Percentiles rank a stretch among this genome's conserved stretches.
Conservation (phyloP, 2,888 invertebrate species). For the Cordilura impudica region DNA sequence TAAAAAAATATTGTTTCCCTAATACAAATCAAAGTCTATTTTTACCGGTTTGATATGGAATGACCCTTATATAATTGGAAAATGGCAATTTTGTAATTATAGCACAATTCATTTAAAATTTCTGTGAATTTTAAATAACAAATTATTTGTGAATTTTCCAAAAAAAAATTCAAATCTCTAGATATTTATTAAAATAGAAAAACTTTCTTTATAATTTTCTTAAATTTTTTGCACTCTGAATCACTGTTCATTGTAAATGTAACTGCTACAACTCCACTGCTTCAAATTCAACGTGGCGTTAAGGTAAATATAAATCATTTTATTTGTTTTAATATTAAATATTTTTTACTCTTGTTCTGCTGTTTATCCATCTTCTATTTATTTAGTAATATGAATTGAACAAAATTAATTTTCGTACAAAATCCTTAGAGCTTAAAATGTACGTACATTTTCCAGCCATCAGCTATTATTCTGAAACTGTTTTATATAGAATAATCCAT, state of each 20-base stretch:
- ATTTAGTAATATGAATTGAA: constrained; percentile 61
- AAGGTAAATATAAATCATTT: constrained; percentile 58
- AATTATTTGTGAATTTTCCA: too few relatives aligned
- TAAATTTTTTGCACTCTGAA: neutral
- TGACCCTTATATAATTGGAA: too few relatives aligned
- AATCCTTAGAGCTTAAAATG: constrained; percentile 59
- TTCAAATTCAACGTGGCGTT: constrained; percentile 54
- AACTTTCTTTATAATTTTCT: too few relatives aligned
- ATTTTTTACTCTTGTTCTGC: constrained; percentile 24
- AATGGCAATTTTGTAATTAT: too few relatives aligned
- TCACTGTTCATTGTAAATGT: constrained; percentile 24
- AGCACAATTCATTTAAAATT: too few relatives aligned
- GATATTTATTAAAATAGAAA: too few relatives aligned
- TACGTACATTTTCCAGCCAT: neutral
- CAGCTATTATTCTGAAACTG: constrained; percentile 2
- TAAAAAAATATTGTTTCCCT: too few relatives aligned
- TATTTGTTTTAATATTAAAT: constrained; percentile 60
- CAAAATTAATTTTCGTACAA: constrained; percentile 63
- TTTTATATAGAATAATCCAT: neutral
- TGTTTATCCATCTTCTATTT: constrained; percentile 55
- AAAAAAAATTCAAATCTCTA: too few relatives aligned
- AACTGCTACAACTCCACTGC: constrained; percentile 4
- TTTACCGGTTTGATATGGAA: too few relatives aligned
- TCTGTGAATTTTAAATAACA: too few relatives aligned
- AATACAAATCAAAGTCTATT: too few relatives aligned